These are phyloP conservation scores for Corythornis vintsioides DNA, from an alignment of 2,113 vertebrate species.

Conservation along the genomic window DNA sequence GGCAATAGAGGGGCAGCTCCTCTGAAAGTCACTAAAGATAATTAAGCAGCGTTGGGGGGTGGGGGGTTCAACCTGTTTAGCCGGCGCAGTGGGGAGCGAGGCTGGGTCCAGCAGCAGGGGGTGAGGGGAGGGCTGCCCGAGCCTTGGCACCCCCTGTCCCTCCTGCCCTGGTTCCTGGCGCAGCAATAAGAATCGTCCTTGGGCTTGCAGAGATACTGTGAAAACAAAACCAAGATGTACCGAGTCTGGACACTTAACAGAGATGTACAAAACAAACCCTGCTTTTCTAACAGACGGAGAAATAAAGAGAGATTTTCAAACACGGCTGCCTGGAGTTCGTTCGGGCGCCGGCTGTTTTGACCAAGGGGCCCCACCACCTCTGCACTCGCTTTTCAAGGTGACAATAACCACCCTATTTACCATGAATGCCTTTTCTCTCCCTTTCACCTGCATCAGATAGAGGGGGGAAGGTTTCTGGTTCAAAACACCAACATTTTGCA, in stretches of 20 bases:
- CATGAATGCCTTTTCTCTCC: rapidly evolving
- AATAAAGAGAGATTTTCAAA: slow-evolving; percentile 80
- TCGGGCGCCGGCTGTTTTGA: slow-evolving; percentile 27
- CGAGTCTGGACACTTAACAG: slow-evolving; percentile 60
- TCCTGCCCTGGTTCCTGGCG: slow-evolving; percentile 6
- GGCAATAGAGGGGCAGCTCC: not conserved
- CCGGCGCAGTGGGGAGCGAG: not conserved
- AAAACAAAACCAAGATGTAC: slow-evolving; percentile 64
- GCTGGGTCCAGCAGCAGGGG: not conserved
- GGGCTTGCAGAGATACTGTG: slow-evolving; percentile 76
- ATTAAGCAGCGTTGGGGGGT: not conserved
- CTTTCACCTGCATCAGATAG: not conserved
- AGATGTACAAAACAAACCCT: slow-evolving; percentile 55
- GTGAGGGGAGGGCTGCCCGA: not conserved
- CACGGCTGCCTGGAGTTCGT: slow-evolving; percentile 16
- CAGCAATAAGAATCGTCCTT: slow-evolving; percentile 73
- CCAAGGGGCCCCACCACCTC: not conserved
- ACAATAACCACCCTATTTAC: not conserved
- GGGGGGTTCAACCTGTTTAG: not conserved
- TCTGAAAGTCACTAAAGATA: rapidly evolving
- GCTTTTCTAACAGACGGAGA: slow-evolving; percentile 74
- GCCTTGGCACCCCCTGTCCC: not conserved
- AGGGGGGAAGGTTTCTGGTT: not conserved
- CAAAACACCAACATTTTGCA: not conserved
- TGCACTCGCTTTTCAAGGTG: not conserved